Base-by-base conservation (phyloP, 2,113 vertebrate genomes). In the Sciurus niger region DNA sequence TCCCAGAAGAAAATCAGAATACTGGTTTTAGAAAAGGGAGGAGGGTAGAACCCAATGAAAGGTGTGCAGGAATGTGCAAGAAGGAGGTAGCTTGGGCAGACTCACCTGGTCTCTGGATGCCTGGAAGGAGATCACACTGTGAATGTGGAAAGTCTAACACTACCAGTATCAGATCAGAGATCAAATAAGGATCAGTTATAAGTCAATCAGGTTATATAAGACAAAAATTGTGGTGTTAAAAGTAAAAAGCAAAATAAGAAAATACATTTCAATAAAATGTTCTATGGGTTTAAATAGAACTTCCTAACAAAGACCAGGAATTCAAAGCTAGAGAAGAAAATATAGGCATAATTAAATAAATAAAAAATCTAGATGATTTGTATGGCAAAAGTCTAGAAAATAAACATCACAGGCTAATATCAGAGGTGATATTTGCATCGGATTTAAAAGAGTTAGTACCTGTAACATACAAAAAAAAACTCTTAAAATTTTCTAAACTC, bases 321-420 rank as follows among this genome's bases (percentile, higher is more conserved):
- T 58, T 92, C 51, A 73, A 84, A 94, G 51, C 30, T 78, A 76
- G 65, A n/a, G 65, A 72, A 92, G 58, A 92, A 90, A 93, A 17
- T 2, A 76, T 1, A 48, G 25, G 17, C 22, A 58, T 48, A 65
- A 77, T 80, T 83, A 30, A 94, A 85, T 84, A 89, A 22, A 25
- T 58, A 65, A 85, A 85, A 93, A 94, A 76, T 72, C 28, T 94
- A 84, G 16, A 65, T 28, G 34, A 46, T 72, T 91, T 90, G 30
- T 72, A 84, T 73, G 7, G 11, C 22, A 90, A 83, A 77, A 6
- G 93, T 17, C n/a, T 14, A 84, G 89, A 63, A 95, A 77, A 85
- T 68, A 90, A 94, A 22, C 95, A 89, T 79, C 67, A 94, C 30
- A 94, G 16, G 67, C n/a, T 84, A 60, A 84, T 79, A 76, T 86